Percentiles rank a stretch among this genome's conserved stretches.
phyloP scores from a whole-genome alignment of 2,113 vertebrate genomes.

The Callorhinus ursinus region DNA sequence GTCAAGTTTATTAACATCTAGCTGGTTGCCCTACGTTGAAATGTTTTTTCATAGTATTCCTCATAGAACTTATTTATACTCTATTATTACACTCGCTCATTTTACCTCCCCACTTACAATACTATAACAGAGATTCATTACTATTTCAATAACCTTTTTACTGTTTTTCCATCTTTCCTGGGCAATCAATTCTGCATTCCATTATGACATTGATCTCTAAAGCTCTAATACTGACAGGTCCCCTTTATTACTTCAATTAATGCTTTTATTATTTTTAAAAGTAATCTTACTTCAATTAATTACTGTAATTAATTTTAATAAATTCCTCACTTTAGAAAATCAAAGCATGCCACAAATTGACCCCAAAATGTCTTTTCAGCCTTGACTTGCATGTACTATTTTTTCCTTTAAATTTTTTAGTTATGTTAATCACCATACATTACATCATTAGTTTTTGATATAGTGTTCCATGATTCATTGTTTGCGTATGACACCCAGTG shows the following conservation, averaged over 20 bases:
- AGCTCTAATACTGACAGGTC: background rate
- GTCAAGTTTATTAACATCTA: background rate
- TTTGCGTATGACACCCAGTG: too few species aligned
- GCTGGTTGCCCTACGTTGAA: background rate
- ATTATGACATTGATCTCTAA: background rate
- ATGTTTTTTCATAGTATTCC: background rate
- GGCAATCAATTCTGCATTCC: background rate
- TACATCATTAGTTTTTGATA: too few species aligned
- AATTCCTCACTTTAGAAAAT: background rate
- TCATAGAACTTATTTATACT: background rate
- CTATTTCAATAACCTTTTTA: background rate
- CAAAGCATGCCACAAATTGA: background rate
- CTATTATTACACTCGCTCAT: background rate
- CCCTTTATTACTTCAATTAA: background rate
- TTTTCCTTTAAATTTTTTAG: background rate
- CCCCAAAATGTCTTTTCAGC: background rate
- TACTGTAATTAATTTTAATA: background rate
- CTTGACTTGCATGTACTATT: background rate
- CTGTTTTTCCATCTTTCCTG: background rate
- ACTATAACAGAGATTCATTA: background rate
- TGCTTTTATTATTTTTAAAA: background rate
- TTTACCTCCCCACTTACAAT: background rate
- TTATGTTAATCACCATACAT: too few species aligned
- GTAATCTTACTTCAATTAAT: background rate
- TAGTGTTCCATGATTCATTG: too few species aligned